A percentile compares a stretch with the other conserved stretches of the same genome.
Conservation (phyloP, 2,113 vertebrate genomes). For the Nothoprocta pentlandii region DNA sequence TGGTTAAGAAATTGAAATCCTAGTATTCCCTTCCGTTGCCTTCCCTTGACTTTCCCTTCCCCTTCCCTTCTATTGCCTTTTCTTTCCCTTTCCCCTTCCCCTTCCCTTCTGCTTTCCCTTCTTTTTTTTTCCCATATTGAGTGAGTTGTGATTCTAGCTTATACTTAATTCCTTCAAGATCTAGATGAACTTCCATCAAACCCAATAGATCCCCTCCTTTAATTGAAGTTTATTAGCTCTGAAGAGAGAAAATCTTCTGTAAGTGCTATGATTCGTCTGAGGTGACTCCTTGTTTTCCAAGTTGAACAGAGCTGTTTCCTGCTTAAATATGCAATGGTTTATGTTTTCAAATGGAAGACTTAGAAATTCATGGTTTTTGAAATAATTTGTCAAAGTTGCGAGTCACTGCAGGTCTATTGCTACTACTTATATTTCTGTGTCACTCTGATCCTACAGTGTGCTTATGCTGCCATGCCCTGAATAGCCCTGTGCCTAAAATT, state of each 20-base stretch:
- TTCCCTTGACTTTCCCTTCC: not conserved
- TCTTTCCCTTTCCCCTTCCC: not conserved
- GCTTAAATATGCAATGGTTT: not conserved
- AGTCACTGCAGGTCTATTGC: not conserved
- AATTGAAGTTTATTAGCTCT: not conserved
- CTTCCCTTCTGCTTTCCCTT: too few relatives aligned
- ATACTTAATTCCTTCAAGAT: not conserved
- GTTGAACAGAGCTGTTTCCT: not conserved
- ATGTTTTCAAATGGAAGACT: not conserved
- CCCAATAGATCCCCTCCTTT: not conserved
- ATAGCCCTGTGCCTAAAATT: not conserved
- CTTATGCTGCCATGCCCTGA: not conserved
- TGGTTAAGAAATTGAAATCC: not conserved
- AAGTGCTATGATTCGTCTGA: not conserved
- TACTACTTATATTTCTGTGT: not conserved
- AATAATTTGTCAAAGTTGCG: not conserved
- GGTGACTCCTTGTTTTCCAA: not conserved
- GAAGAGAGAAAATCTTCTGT: not conserved
- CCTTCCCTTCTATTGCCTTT: too few relatives aligned
- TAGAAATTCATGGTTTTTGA: not conserved
- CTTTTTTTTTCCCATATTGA: not conserved
- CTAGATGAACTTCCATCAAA: not conserved
- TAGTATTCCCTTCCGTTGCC: not conserved
- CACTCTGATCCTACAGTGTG: not conserved
- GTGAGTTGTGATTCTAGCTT: not conserved